Evolutionary conservation across 2,113 vertebrate species (phyloP), one percentile per base, ranked within the genome.

Genomic region (Laterallus jamaicensis): DNA sequence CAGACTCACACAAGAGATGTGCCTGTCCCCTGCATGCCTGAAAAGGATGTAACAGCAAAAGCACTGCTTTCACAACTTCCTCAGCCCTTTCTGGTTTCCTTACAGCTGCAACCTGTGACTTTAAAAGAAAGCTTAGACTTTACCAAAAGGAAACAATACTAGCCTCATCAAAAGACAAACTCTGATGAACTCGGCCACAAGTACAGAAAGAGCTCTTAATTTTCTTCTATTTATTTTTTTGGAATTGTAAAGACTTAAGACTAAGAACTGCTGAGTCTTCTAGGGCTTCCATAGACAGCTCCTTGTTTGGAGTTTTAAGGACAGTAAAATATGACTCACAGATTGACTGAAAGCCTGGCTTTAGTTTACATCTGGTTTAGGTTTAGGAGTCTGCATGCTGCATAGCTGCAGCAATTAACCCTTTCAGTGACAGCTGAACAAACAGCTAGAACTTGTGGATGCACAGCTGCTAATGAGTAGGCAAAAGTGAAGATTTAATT

Each of bases 331-430:
- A 95, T 93, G 95, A 97, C 95, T 97, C 97, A 95, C 86, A 96
- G 95, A 97, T 82, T 96, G 95, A 97, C 95, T 93, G 95, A 97
- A 97, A 96, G 93, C 82, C 96, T 96, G 92, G 92, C 89, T 97
- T 97, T 96, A 90, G 92, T 96, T 96, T 95, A 96, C 97, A 98
- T 98, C 97, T 98, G 97, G 86, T 97, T 98, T 96, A 84, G 81
- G 95, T 98, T 98, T 97, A 92, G 83, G 49, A 96, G 95, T 93
- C 95, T 94, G 86, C 86, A 89, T 94, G 81, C 50, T 11, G 92
- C 79, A 88, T 88, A 94, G 92, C 90, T 95, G 69, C 71, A 87
- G 92, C 64, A 88, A 93, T 97, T 96, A 97, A 97, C 97, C 95
- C 97, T 90, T 97, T 95, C 88, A 79, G 71, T 35, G 71, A 95